phyloP scores from a whole-genome alignment of 2,888 invertebrate genomes.

The Trachelus iudaicus region DNA sequence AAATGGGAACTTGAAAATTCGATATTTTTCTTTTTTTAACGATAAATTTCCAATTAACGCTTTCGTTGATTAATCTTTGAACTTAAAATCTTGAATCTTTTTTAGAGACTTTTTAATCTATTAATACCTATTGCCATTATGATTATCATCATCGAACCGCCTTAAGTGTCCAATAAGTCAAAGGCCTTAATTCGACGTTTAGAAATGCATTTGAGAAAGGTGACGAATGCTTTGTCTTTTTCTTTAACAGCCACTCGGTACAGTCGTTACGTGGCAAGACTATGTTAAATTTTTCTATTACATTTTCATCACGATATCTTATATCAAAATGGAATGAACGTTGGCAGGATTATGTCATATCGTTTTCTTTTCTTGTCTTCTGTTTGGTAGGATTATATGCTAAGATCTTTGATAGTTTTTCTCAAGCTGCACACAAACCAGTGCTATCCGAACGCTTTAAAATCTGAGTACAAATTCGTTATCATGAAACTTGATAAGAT shows the following conservation, averaged over 20 bases:
- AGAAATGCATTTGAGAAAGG: conserved; percentile 1
- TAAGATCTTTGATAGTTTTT: neutral
- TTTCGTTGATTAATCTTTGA: neutral
- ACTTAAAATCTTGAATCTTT: neutral
- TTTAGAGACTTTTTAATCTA: neutral
- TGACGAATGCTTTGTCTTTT: neutral
- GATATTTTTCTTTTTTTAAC: neutral
- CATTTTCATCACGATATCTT: neutral
- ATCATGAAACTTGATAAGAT: neutral
- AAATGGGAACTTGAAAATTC: neutral
- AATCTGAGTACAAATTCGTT: neutral
- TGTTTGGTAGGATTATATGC: neutral
- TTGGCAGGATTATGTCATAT: neutral
- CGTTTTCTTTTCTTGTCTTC: neutral
- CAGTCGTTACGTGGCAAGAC: neutral
- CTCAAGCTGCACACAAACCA: neutral
- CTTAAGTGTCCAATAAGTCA: neutral
- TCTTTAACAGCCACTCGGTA: neutral
- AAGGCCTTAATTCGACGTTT: neutral
- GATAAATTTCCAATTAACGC: no score
- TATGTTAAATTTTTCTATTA: neutral
- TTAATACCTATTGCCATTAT: neutral
- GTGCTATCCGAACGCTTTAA: neutral
- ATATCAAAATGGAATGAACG: neutral
- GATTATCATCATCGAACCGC: neutral